Conservation (phyloP, 2,113 vertebrate species). For the Phalacrocorax brasilianus region DNA sequence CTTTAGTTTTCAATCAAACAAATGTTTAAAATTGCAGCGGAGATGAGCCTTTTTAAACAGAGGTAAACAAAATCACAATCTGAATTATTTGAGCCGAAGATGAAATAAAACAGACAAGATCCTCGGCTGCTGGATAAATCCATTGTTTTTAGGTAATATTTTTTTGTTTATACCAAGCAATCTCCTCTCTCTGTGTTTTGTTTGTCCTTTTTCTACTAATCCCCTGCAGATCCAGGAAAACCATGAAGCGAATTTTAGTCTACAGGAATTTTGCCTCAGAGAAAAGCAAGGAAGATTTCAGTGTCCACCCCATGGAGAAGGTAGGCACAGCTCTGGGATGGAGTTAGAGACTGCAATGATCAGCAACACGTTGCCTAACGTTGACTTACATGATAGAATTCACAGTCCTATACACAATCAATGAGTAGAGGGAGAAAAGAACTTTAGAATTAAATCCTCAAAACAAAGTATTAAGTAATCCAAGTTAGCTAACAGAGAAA, state of each 20-base stretch:
- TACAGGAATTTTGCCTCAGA: background rate
- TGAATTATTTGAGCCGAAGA: background rate
- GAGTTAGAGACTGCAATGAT: background rate
- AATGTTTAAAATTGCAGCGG: background rate
- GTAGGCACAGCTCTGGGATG: background rate
- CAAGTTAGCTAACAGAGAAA: background rate
- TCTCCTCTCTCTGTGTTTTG: background rate
- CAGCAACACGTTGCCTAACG: background rate
- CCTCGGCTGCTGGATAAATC: background rate
- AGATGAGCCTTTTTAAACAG: background rate
- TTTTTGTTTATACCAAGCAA: background rate
- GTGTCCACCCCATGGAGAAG: background rate
- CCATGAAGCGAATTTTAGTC: background rate
- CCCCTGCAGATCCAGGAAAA: background rate
- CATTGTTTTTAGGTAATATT: background rate
- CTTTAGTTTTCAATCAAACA: background rate
- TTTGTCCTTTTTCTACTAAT: background rate
- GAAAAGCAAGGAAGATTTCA: background rate
- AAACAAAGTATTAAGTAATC: background rate
- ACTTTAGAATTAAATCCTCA: background rate
- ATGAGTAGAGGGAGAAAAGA: background rate
- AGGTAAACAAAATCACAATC: background rate
- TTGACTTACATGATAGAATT: background rate
- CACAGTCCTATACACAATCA: background rate
- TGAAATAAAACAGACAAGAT: background rate